Percentiles rank a stretch among this genome's conserved stretches.
phyloP scores from a whole-genome alignment of 2,113 vertebrate species.

The Rattus rattus region DNA sequence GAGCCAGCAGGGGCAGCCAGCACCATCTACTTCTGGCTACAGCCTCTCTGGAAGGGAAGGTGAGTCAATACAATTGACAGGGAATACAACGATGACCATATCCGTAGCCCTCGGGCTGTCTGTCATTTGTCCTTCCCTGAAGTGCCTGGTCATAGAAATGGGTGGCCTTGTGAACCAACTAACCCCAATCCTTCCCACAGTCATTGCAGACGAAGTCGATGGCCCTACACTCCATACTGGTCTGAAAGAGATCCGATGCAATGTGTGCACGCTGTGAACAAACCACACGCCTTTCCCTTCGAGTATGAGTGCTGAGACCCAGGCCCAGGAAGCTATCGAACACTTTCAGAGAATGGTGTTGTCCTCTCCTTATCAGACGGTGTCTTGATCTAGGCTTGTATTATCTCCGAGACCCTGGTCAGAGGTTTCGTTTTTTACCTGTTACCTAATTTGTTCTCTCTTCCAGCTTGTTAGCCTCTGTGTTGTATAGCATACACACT shows the following conservation, averaged over 20 bases:
- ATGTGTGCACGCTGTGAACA: neutral
- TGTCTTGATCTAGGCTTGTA: neutral
- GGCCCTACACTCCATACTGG: neutral
- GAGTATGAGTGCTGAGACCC: no score
- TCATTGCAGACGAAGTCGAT: no score
- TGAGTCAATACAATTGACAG: neutral
- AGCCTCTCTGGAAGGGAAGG: neutral
- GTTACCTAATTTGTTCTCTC: conserved; percentile 72
- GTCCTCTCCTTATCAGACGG: neutral
- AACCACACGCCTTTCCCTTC: neutral
- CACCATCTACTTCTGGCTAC: neutral
- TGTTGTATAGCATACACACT: neutral
- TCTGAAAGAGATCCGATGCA: no score
- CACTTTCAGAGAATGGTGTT: neutral
- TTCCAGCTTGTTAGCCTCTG: conserved; percentile 37
- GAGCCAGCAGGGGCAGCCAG: neutral
- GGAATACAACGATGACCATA: neutral
- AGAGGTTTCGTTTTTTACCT: neutral
- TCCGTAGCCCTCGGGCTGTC: neutral
- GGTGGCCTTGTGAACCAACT: no score
- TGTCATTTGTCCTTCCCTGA: neutral
- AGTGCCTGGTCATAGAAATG: neutral
- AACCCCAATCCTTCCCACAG: neutral
- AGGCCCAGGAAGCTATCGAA: neutral
- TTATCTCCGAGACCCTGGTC: neutral